A percentile compares a stretch with the other conserved stretches of the same genome.
These are phyloP conservation scores for Solenopsis fugax DNA, from an alignment of 1,140 invertebrate genomes.

Conservation along the genomic window DNA sequence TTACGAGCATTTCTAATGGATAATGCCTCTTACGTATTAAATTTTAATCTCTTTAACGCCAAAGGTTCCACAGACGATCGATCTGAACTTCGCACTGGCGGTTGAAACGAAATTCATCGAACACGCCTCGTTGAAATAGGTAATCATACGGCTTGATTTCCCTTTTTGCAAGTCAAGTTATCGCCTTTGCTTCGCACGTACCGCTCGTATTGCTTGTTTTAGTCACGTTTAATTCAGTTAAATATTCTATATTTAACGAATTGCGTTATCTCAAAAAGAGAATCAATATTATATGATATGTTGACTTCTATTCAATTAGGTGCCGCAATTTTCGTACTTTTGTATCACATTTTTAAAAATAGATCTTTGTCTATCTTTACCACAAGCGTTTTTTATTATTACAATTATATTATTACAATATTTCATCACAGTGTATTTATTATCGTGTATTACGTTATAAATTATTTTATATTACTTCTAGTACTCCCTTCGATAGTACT, in stretches of 20 bases:
- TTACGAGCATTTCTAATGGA: background rate
- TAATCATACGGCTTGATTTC: conserved; percentile 55
- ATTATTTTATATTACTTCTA: conserved; percentile 35
- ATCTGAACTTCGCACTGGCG: background rate
- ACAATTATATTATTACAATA: background rate
- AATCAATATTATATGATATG: background rate
- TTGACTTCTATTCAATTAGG: conserved; percentile 20
- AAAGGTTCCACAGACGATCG: background rate
- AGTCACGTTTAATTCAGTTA: background rate
- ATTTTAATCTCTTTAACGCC: conserved; percentile 25
- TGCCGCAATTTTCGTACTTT: background rate
- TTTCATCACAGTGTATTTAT: conserved; percentile 53
- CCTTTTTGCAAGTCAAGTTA: conserved; percentile 53
- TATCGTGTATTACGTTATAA: background rate
- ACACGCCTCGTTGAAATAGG: conserved; percentile 43
- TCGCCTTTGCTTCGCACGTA: background rate
- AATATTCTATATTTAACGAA: background rate
- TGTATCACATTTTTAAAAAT: background rate
- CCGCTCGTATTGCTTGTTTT: background rate
- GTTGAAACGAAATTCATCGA: conserved; percentile 51
- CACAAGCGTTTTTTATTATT: background rate
- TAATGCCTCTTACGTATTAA: background rate
- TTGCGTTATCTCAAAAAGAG: background rate
- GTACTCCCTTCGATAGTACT: conserved; percentile 7
- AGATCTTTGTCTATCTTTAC: background rate